A percentile compares a stretch with the other conserved stretches of the same genome.
Conservation (phyloP, 2,797 vertebrate species). For the Coregonus sp. region DNA sequence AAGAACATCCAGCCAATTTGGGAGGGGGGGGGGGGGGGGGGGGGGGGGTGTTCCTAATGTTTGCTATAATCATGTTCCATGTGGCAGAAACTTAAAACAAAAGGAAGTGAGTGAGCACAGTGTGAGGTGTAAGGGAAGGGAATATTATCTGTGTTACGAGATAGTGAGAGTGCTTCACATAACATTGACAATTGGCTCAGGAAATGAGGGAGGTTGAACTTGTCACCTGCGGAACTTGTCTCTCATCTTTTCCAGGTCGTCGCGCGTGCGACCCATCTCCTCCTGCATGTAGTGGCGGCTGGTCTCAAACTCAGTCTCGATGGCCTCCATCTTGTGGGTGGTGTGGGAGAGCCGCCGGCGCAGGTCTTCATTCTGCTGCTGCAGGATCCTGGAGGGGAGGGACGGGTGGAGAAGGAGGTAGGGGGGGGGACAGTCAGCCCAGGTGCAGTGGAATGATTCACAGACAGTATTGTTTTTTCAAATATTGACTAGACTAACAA, state of each 20-base stretch:
- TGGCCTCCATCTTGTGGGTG: constrained; percentile 90
- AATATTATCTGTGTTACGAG: not conserved
- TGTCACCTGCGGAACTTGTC: constrained; percentile 96
- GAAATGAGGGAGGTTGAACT: not conserved
- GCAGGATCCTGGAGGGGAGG: constrained; percentile 73
- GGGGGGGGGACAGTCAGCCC: not conserved
- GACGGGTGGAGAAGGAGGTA: not conserved
- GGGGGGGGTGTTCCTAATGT: no score
- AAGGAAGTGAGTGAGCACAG: not conserved
- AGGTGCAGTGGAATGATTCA: not conserved
- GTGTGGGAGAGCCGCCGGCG: constrained; percentile 84
- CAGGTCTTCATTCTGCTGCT: constrained; percentile 96
- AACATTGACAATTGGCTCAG: not conserved
- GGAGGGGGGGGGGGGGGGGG: no score
- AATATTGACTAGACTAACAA: not conserved
- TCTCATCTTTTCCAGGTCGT: constrained; percentile 96
- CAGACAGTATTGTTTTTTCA: constrained; percentile 1
- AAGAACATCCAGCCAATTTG: no score
- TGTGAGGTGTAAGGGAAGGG: not conserved
- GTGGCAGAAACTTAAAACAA: not conserved
- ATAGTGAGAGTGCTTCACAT: not conserved
- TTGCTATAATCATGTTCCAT: no score
- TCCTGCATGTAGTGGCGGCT: constrained; percentile 91
- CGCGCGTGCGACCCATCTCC: constrained; percentile 88
- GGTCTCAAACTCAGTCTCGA: constrained; percentile 91